Percentiles rank a stretch among this genome's conserved stretches.
These are phyloP conservation scores for Andrena marginata DNA, from an alignment of 2,888 invertebrate genomes.

Conservation along the genomic window DNA sequence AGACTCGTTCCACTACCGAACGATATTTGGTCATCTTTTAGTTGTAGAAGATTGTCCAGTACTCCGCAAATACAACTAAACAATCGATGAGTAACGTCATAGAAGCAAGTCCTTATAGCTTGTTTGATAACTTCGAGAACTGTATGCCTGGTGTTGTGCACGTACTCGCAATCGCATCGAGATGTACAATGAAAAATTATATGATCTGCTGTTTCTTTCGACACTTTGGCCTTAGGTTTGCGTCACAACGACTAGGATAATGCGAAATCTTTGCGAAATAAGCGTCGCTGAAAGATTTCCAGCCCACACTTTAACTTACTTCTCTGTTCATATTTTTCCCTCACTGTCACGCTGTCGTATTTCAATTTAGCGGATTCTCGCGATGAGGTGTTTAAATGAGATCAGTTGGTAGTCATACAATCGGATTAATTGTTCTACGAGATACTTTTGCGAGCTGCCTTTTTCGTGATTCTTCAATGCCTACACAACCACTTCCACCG, in stretches of 20 bases:
- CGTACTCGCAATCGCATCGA: slow-evolving; percentile 20
- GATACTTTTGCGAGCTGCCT: slow-evolving; percentile 48
- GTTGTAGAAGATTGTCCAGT: slow-evolving; percentile 52
- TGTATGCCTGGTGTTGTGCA: slow-evolving; percentile 25
- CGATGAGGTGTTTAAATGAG: slow-evolving; percentile 40
- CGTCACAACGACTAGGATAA: slow-evolving; percentile 18
- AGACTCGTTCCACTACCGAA: slow-evolving; percentile 51
- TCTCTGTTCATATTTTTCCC: slow-evolving; percentile 35
- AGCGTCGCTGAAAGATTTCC: slow-evolving; percentile 25
- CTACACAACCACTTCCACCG: slow-evolving; percentile 37
- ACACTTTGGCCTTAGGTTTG: slow-evolving; percentile 34
- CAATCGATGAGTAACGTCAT: slow-evolving; percentile 49
- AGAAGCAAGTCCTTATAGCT: slow-evolving; percentile 35
- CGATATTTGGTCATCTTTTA: slow-evolving; percentile 65
- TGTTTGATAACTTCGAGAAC: slow-evolving; percentile 37
- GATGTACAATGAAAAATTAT: slow-evolving; percentile 18
- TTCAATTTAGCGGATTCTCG: slow-evolving; percentile 10
- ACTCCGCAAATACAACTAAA: slow-evolving; percentile 47
- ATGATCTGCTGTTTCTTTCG: slow-evolving; percentile 16
- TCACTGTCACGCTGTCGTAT: slow-evolving; percentile 1
- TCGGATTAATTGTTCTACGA: slow-evolving; percentile 65
- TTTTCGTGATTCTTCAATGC: slow-evolving; percentile 42
- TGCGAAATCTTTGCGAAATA: slow-evolving; percentile 28
- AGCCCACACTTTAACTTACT: slow-evolving; percentile 54
- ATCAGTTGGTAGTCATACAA: slow-evolving; percentile 53